Evolutionary conservation across 64 coral and sea anemone species (phyloP).

Genomic region (Montipora cactus): DNA sequence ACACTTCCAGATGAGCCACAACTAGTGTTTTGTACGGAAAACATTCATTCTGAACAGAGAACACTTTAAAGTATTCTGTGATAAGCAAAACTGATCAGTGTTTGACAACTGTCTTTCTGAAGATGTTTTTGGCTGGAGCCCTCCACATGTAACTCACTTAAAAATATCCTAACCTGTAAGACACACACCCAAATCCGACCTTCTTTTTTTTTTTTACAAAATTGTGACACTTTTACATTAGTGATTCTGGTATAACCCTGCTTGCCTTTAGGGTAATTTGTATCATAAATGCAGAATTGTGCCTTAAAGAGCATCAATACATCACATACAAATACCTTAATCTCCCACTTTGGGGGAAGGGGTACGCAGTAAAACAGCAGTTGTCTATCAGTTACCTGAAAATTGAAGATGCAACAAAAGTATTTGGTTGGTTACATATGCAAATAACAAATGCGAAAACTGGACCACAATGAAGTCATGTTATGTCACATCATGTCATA

Average conservation of each 20-base stretch:
- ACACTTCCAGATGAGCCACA: no score
- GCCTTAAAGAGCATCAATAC: not conserved
- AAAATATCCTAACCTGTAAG: no score
- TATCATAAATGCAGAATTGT: not conserved
- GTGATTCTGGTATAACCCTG: no score
- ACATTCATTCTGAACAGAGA: not conserved
- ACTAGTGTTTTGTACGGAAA: not conserved
- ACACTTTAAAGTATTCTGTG: not conserved
- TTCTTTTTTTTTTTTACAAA: no score
- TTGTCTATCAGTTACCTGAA: conserved; percentile 65
- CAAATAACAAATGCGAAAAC: no score
- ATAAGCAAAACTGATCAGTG: not conserved
- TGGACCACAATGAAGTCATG: no score
- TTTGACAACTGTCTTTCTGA: not conserved
- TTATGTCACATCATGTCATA: no score
- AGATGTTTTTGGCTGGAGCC: no score
- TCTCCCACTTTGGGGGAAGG: conserved; percentile 79
- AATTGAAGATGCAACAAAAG: not conserved
- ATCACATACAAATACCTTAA: conserved; percentile 63
- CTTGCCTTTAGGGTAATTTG: no score
- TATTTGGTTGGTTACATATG: not conserved
- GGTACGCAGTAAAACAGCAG: conserved; percentile 86
- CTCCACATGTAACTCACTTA: no score
- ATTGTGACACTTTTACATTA: no score
- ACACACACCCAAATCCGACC: no score